Evolutionary conservation across 64 coral and sea anemone species (phyloP), one percentile per base, ranked within the genome.

Genomic region (Dendrophyllia cribrosa): DNA sequence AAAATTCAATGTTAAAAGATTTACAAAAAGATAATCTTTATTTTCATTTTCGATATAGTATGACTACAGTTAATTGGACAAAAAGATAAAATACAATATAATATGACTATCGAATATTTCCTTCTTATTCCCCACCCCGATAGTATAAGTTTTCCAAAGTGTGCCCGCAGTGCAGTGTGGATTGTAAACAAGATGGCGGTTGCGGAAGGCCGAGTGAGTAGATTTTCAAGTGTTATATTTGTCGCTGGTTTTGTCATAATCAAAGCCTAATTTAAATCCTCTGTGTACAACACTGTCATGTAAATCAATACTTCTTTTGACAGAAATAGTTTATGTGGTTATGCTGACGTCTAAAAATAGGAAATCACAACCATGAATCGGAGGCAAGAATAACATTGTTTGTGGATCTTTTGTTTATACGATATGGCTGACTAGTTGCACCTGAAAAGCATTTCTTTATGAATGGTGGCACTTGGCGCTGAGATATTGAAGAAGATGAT

Each of bases 101-200:
- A 44, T 48, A 72, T 34, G 2, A 5, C 4, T 1, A 11, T 5
- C 12, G 3, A 49, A 77, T 3, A 53, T 13, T 59, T 10, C 1
- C 4, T 83, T 13, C 24, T 46, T 71, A 62, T n/a, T 24, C 53
- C 86, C 79, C 16, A n/a, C 85, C 50, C 52, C 1, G 24, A 66
- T 77, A 20, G n/a, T 34, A 59, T 3, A 59, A 8, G 12, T 74
- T 70, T 51, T 23, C n/a, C 43, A 7, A 51, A 43, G 21, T 86
- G 51, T 82, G 86, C 62, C 82, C 91, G 80, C 82, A 77, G 60
- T 76, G 90, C 90, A 89, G 74, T 78, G 50, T 93, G 91, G 95
- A 96, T 92, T 66, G 95, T 96, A 96, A 96, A 93, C 95, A 96
- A 90, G 60, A 96, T 96, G 95, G 95, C 95, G 74, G 90, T 51